Evolutionary conservation across 2,113 vertebrate genomes (phyloP), one percentile per base, ranked within the genome.

Genomic region (Chloroceryle aenea): DNA sequence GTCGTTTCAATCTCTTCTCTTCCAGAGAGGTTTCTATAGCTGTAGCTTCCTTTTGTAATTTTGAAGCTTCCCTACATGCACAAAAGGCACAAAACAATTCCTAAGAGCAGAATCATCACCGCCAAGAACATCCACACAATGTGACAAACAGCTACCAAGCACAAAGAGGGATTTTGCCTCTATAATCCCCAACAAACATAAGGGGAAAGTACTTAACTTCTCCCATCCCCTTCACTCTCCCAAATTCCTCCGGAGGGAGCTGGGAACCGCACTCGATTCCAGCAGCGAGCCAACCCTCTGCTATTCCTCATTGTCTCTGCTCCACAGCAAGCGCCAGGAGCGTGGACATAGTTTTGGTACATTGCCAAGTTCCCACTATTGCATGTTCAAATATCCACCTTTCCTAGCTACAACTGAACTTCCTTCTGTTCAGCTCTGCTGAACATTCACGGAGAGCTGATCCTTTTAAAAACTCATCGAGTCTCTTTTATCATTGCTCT

Each of bases 21-120:
- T 99, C 99, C 96, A 99, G 78, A n/a, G 97, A 91, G 0, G 95
- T 95, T 94, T 99, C 99, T 27, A 98, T 40, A 20, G 92, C 91
- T 67, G 98, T 88, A 42, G 97, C 94, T 96, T 99, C 98, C 55
- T 98, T 98, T 94, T 99, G 99, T 48, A 98, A 77, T 84, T 98
- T 99, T 59, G 92, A 95, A 90, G 98, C 73, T 87, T 98, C 98
- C 92, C 99, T 99, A 84, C 14, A 62, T 19, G 73, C 8, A 91
- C n/a, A 95, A 50, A 84, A 67, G 30, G 36, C n/a, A 91, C 21
- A 43, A 75, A 89, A 40, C 7, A 29, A 25, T 15, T 77, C n/a
- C 29, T 29, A 72, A 63, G 23, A 83, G 36, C 40, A 75, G 32
- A 40, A 87, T 19, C 62, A 84, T 12, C 7, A 4, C 45, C 40